Base-by-base conservation (phyloP, 2,113 vertebrate genomes). In the Herpailurus yagouaroundi region DNA sequence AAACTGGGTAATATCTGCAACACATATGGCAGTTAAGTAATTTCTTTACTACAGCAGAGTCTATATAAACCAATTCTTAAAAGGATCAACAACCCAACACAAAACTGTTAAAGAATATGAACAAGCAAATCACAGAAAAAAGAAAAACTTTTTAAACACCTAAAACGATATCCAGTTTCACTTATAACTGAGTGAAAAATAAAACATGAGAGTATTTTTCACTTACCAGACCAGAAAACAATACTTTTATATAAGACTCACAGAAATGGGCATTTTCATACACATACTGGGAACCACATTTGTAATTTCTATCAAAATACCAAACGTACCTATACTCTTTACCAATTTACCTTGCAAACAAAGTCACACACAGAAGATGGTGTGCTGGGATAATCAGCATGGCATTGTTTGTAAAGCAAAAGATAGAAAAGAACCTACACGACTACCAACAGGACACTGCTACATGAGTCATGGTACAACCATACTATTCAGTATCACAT, bases 61-160 rank as follows among this genome's bases (percentile, higher is more conserved):
- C 88, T 77, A 14, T 66, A 94, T 29, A 97, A 92, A 94, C 79
- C 33, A 73, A 50, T 94, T 92, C 41, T 79, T 83, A 74, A 74
- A 73, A 41, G 50, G 38, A 21, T 31, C 23, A 94, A 50, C 31
- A 25, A 90, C 71, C 27, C 71, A 94, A 84, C n/a, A 92, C 79
- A 73, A 83, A 73, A 74, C 66, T 38, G 31, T 36, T 89, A n/a
- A 88, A 83, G 55, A 81, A 89, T n/a, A 60, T 23, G 36, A 92
- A 52, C 48, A 73, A 83, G 81, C 33, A 89, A 79, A 73, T 89
- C 52, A 92, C 36, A 84, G 33, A 74, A 84, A 73, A 64, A 85
- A 41, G 23, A 90, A 68, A 83, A 95, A 73, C 63, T 94, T 74
- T 74, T 89, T 80, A 41, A 84, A 79, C 23, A 86, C 6, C 12